Evolutionary conservation across 2,797 vertebrate genomes (phyloP).

Genomic region (Danio aesculapii): DNA sequence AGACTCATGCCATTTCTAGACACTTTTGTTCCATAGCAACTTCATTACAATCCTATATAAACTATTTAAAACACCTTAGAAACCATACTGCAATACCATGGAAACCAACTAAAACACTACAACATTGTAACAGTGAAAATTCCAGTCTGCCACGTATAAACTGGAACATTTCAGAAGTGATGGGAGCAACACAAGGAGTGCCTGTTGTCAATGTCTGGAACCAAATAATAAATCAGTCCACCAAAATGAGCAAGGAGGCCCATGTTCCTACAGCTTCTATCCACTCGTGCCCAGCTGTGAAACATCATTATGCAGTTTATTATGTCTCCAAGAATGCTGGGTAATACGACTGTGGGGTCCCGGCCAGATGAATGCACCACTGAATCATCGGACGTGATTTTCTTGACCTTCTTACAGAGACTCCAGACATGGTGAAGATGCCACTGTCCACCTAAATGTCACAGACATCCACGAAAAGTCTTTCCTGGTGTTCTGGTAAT

Average conservation of each 20-base stretch:
- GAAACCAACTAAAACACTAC: background rate
- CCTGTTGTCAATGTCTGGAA: constrained; percentile 31
- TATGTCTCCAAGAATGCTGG: constrained; percentile 12
- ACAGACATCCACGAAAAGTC: constrained; percentile 42
- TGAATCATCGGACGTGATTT: constrained; percentile 35
- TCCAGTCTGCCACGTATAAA: background rate
- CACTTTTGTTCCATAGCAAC: background rate
- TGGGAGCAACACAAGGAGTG: constrained; percentile 17
- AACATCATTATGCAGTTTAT: constrained; percentile 19
- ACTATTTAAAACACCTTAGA: background rate
- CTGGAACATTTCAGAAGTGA: constrained; percentile 8
- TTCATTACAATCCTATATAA: background rate
- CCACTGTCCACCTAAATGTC: constrained; percentile 50
- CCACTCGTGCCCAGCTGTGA: constrained; percentile 6
- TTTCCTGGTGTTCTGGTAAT: constrained; percentile 12
- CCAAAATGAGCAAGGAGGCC: constrained; percentile 26
- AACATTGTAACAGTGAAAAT: background rate
- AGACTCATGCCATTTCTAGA: background rate
- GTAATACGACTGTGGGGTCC: constrained; percentile 11
- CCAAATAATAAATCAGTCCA: constrained; percentile 27
- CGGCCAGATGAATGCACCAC: constrained; percentile 5
- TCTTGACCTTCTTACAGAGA: constrained; percentile 12
- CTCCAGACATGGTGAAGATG: constrained; percentile 43
- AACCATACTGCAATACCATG: background rate
- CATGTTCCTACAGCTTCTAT: constrained; percentile 6